phyloP scores from a whole-genome alignment of 2,797 vertebrate genomes.

The Cossypha dichroa region DNA sequence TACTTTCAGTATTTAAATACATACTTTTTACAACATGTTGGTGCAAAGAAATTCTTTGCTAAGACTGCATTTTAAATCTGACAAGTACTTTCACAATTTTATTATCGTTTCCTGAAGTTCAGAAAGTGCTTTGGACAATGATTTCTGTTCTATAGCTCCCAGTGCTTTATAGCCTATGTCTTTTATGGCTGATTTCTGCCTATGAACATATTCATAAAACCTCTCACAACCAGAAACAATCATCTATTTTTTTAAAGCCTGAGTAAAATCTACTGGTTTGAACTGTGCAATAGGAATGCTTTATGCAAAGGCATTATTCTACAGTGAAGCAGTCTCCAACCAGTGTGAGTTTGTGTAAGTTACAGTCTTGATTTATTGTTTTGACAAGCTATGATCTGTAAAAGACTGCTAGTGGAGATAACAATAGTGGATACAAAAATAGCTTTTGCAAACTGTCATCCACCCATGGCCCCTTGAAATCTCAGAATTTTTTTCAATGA shows the following conservation, averaged over 20 bases:
- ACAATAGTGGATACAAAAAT: not conserved
- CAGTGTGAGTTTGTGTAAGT: not conserved
- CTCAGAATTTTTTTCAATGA: not conserved
- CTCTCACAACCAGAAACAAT: slow-evolving; percentile 43
- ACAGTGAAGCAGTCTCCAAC: not conserved
- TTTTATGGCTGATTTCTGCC: slow-evolving; percentile 54
- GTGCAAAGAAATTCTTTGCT: not conserved
- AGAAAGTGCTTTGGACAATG: slow-evolving; percentile 44
- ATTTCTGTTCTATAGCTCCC: slow-evolving; percentile 44
- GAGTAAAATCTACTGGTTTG: not conserved
- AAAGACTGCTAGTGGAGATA: not conserved
- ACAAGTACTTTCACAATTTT: slow-evolving; percentile 29
- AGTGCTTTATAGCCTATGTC: slow-evolving; percentile 43
- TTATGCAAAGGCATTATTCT: not conserved
- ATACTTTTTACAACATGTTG: not conserved
- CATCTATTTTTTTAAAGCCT: not conserved
- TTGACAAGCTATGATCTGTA: not conserved
- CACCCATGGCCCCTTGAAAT: not conserved
- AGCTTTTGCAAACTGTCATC: not conserved
- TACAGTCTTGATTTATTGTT: slow-evolving; percentile 7
- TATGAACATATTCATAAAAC: slow-evolving; percentile 64
- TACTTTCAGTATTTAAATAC: not conserved
- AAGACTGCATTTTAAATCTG: slow-evolving; percentile 35
- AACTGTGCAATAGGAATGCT: not conserved
- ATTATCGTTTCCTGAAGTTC: slow-evolving; percentile 34